phyloP scores from a whole-genome alignment of 1,140 invertebrate genomes.

The Adoxophyes honmai region DNA sequence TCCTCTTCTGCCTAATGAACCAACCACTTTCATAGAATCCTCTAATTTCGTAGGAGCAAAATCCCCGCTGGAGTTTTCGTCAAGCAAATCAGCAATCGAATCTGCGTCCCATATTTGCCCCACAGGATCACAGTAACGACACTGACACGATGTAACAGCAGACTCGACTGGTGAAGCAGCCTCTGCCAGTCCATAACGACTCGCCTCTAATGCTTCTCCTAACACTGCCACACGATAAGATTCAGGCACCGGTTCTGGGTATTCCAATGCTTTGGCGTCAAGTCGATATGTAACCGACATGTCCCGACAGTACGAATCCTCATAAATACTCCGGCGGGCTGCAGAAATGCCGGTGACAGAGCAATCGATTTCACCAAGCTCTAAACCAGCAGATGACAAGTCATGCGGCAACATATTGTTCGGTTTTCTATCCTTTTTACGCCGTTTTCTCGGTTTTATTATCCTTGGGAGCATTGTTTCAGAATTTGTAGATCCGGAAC shows the following conservation, averaged over 20 bases:
- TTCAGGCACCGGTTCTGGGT: conserved; percentile 57
- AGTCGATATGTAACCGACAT: conserved; percentile 62
- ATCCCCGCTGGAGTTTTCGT: conserved; percentile 68
- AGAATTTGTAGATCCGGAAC: conserved; percentile 82
- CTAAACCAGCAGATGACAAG: conserved; percentile 47
- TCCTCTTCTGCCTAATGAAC: conserved; percentile 51
- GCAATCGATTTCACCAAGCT: conserved; percentile 57
- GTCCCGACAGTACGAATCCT: conserved; percentile 64
- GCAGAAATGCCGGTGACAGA: conserved; percentile 51
- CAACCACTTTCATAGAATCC: conserved; percentile 71
- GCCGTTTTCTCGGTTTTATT: conserved; percentile 91
- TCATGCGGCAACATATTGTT: conserved; percentile 67
- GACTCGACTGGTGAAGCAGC: conserved; percentile 66
- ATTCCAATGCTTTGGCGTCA: conserved; percentile 62
- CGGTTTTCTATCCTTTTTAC: conserved; percentile 92
- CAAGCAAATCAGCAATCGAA: conserved; percentile 61
- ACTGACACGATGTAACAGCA: conserved; percentile 83
- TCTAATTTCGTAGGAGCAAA: conserved; percentile 68
- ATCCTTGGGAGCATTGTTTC: conserved; percentile 90
- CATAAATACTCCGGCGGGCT: conserved; percentile 54
- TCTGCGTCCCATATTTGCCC: conserved; percentile 87
- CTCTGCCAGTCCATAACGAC: conserved; percentile 56
- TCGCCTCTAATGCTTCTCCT: conserved; percentile 72
- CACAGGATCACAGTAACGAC: conserved; percentile 87
- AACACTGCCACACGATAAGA: conserved; percentile 61